Percentiles rank a stretch among this genome's conserved stretches.
These are phyloP conservation scores for Chaetops frenatus DNA, from an alignment of 2,113 vertebrate species.

Conservation along the genomic window DNA sequence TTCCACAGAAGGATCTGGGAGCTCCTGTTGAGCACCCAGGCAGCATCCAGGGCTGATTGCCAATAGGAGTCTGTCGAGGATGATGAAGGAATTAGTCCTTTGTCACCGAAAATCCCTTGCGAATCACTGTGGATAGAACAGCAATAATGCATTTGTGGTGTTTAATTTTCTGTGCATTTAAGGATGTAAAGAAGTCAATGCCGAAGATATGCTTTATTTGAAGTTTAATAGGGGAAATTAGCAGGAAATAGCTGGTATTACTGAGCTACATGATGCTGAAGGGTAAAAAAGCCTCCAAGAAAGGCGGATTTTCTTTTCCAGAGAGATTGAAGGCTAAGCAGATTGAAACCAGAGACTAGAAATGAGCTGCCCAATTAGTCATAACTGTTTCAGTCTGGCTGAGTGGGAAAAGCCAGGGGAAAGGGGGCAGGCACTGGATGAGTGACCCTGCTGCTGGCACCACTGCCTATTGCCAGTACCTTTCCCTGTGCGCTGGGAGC, in stretches of 20 bases:
- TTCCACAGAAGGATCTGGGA: neutral
- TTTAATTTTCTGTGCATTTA: conserved; percentile 50
- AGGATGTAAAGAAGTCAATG: conserved; percentile 47
- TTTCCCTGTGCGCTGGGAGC: accelerated
- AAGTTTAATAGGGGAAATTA: conserved; percentile 62
- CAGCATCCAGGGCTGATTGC: neutral
- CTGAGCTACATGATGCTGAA: conserved; percentile 23
- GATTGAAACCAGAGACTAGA: conserved; percentile 53
- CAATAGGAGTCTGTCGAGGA: neutral
- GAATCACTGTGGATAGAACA: neutral
- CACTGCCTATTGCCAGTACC: neutral
- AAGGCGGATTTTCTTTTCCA: conserved; percentile 49
- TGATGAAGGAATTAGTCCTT: conserved; percentile 56
- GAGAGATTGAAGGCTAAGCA: conserved; percentile 49
- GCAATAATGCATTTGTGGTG: conserved; percentile 33
- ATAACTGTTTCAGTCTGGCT: neutral
- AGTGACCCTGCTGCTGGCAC: neutral
- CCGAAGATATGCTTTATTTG: conserved; percentile 48
- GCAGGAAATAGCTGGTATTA: conserved; percentile 61
- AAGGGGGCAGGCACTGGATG: neutral
- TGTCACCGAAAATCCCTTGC: neutral
- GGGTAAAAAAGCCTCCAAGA: conserved; percentile 47
- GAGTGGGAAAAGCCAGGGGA: neutral
- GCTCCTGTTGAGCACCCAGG: neutral
- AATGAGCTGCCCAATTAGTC: conserved; percentile 31